These are phyloP conservation scores for Drosophila melanogaster DNA, from an alignment of 1,140 invertebrate species.

Conservation along the genomic window DNA sequence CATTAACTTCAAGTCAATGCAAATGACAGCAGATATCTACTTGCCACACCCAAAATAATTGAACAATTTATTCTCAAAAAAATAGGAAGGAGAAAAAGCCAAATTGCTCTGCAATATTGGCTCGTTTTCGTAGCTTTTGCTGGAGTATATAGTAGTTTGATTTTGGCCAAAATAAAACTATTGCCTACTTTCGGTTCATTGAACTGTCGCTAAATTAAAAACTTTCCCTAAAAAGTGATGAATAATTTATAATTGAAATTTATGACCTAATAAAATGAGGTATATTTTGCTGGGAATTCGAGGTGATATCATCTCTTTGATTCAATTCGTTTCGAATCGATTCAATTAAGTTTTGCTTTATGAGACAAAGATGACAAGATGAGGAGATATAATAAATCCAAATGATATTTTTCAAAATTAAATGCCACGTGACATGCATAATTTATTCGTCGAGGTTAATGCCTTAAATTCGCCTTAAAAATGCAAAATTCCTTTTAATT, in stretches of 20 bases:
- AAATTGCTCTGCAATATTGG: constrained; percentile 59
- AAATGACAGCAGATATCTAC: constrained; percentile 37
- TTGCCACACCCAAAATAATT: constrained; percentile 51
- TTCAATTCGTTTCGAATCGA: constrained; percentile 8
- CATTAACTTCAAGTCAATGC: constrained; percentile 46
- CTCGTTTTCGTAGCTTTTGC: constrained; percentile 50
- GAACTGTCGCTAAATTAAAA: constrained; percentile 54
- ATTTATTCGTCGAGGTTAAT: constrained; percentile 55
- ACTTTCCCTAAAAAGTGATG: constrained; percentile 22
- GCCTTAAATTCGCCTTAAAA: constrained; percentile 33
- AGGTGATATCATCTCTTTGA: constrained; percentile 45
- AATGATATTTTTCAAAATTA: constrained; percentile 30
- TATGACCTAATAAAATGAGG: constrained; percentile 22
- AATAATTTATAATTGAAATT: constrained; percentile 49
- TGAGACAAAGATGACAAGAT: constrained; percentile 28
- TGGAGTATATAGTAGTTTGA: constrained; percentile 18
- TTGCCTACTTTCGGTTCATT: constrained; percentile 81
- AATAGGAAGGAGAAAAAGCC: constrained; percentile 4
- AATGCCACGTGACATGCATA: constrained; percentile 57
- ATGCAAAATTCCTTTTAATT: constrained; percentile 70
- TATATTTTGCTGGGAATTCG: constrained; percentile 20
- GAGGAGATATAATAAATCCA: constrained; percentile 34
- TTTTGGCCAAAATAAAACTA: constrained; percentile 64
- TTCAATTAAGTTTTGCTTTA: constrained; percentile 64
- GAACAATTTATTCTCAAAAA: constrained; percentile 20